A percentile compares a stretch with the other conserved stretches of the same genome.
Evolutionary conservation across 2,888 invertebrate species (phyloP).

Genomic region (Hylaea fasciaria): DNA sequence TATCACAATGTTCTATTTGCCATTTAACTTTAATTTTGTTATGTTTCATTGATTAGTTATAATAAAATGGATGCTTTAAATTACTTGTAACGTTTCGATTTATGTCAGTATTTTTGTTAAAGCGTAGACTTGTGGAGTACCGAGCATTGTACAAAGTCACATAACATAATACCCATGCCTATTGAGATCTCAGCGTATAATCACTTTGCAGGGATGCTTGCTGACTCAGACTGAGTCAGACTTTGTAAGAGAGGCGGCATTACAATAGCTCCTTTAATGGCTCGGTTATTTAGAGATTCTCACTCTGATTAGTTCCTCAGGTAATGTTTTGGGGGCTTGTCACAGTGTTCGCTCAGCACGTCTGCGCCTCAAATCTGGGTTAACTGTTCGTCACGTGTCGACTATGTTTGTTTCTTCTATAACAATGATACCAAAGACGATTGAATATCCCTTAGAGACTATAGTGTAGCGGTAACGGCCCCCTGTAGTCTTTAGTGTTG

Average conservation of each 20-base stretch:
- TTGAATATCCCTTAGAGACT: constrained; percentile 81
- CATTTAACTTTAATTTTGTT: constrained; percentile 69
- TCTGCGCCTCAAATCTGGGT: constrained; percentile 30
- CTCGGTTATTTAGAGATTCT: no score
- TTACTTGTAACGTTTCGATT: constrained; percentile 72
- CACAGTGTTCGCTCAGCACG: constrained; percentile 27
- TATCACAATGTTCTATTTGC: constrained; percentile 61
- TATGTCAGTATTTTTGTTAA: constrained; percentile 71
- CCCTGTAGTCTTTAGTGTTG: constrained; percentile 66
- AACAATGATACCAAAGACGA: constrained; percentile 84
- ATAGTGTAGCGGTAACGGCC: constrained; percentile 60
- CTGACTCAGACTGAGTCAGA: no score
- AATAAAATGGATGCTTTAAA: constrained; percentile 75
- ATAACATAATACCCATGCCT: background rate
- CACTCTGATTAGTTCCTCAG: no score
- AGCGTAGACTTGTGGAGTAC: constrained; percentile 18
- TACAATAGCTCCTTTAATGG: no score
- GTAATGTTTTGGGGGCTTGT: background rate
- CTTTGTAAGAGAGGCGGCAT: no score
- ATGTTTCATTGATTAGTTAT: constrained; percentile 71
- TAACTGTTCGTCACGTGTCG: constrained; percentile 58
- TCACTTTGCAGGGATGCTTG: no score
- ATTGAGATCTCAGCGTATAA: background rate
- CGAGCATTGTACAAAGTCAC: constrained; percentile 1
- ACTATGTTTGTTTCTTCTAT: constrained; percentile 71